Conservation (phyloP, 2,888 invertebrate species). For the Acrobasis suavella region DNA sequence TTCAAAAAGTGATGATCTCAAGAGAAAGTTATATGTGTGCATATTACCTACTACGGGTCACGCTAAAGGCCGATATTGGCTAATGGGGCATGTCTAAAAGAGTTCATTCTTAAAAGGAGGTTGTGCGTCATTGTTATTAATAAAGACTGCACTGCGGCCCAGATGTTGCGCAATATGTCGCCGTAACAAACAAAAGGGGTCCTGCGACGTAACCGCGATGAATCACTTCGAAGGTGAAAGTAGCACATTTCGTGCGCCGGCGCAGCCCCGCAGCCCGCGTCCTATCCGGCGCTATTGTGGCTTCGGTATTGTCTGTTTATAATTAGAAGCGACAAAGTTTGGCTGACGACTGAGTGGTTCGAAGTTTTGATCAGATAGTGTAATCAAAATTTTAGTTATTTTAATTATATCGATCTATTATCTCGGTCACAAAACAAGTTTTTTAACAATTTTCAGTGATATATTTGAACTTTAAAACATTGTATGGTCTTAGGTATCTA, state of each 20-base stretch:
- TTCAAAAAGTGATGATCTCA: neutral
- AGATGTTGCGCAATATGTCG: conserved; percentile 65
- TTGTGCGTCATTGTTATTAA: conserved; percentile 53
- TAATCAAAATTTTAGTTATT: too few relatives aligned
- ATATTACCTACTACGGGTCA: neutral
- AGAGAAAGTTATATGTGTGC: neutral
- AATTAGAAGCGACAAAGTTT: neutral
- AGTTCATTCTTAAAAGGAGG: conserved; percentile 23
- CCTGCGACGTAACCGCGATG: conserved; percentile 68
- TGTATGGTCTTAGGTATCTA: too few relatives aligned
- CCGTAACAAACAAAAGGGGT: conserved; percentile 54
- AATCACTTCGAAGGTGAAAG: conserved; percentile 76
- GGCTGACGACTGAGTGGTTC: too few relatives aligned
- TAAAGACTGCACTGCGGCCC: conserved; percentile 51
- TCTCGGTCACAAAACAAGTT: too few relatives aligned
- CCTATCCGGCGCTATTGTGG: conserved; percentile 13
- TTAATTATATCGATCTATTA: too few relatives aligned
- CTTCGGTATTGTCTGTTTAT: neutral
- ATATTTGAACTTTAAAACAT: too few relatives aligned
- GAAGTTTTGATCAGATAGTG: too few relatives aligned
- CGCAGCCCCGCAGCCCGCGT: conserved; percentile 34
- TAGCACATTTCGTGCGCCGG: conserved; percentile 54
- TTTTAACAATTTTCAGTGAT: too few relatives aligned
- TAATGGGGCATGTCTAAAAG: conserved; percentile 12
- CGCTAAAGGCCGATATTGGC: conserved; percentile 4